Evolutionary conservation across 2,888 invertebrate species (phyloP), one percentile per base, ranked within the genome.

Genomic region (Nudaria mundana): DNA sequence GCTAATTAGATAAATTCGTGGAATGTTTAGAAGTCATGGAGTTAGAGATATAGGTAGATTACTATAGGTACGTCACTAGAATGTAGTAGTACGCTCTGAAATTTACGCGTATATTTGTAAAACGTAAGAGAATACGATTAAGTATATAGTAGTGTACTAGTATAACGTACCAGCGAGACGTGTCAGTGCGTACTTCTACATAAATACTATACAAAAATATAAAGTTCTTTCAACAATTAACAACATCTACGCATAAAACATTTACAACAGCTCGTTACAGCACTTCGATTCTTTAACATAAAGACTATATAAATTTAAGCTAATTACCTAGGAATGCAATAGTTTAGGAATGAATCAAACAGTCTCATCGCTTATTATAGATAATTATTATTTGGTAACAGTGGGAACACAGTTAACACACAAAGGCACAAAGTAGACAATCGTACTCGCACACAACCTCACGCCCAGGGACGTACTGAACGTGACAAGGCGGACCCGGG

Each of bases 21-120:
- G 85, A 85, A 85, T 85, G 85, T 56, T 57, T 57, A 48, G 64
- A 84, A 85, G 85, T 85, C 81, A 85, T 85, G 85, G 85, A 85
- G 82, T 50, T 34, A 41, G 52, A 37, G 22, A 39, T 30, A 40
- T n/a, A n/a, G n/a, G n/a, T n/a, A n/a, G n/a, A n/a, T n/a, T n/a
- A n/a, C n/a, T n/a, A n/a, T n/a, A n/a, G n/a, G n/a, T n/a, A n/a
- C n/a, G n/a, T n/a, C n/a, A n/a, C n/a, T n/a, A n/a, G n/a, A n/a
- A n/a, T n/a, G n/a, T n/a, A n/a, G n/a, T n/a, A n/a, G n/a, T n/a
- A n/a, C n/a, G n/a, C n/a, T n/a, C n/a, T n/a, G n/a, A n/a, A n/a
- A n/a, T n/a, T n/a, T n/a, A n/a, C n/a, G n/a, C n/a, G n/a, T n/a
- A n/a, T n/a, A n/a, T n/a, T n/a, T n/a, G n/a, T n/a, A n/a, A n/a